Base-by-base conservation (phyloP, 1,140 invertebrate genomes). In the Magallana angulata region DNA sequence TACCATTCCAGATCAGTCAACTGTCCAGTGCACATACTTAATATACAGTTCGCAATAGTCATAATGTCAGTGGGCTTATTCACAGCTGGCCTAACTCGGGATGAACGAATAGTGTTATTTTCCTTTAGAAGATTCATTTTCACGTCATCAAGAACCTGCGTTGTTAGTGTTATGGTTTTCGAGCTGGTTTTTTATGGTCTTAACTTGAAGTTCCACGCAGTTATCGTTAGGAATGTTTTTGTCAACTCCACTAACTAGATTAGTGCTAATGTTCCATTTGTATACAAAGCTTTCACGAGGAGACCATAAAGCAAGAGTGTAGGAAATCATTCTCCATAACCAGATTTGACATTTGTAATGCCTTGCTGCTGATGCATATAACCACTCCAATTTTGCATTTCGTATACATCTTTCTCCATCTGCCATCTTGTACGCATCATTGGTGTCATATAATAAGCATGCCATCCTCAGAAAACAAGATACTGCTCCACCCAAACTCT, bases 151-250 rank as follows among this genome's bases (percentile, higher is more conserved):
- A n/a, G n/a, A n/a, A n/a, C n/a, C n/a, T n/a, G n/a, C n/a, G n/a
- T 88, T 88, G 57, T 89, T 87, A 60, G 88, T 82, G 9, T 85
- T 82, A 62, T 89, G 88, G 9, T 82, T 57, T 18, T 89, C 58
- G n/a, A 86, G 56, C 18, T 86, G 9, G 1, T 57, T 86, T 58
- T 71, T 86, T 56, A 76, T 56, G 57, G 68, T 86, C 14, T 80
- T 11, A 5, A 80, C 85, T 58, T 80, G 85, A 56, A 86, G 18
- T 76, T 86, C 85, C 5, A 86, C 85, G 58, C 85, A 86, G 59
- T 86, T 86, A 57, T 86, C 85, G 82, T 90, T 90, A 11, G 86
- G 89, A 57, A 90, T 90, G 59, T 90, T 90, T 16, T 88, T 90
- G 7, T 16, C 8, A 71, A 85, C 58, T 14, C 87, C 87, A 76